Percentiles rank a stretch among this genome's conserved stretches.
Conservation (phyloP, 2,888 invertebrate genomes). For the Chrysopilus asiliformis region DNA sequence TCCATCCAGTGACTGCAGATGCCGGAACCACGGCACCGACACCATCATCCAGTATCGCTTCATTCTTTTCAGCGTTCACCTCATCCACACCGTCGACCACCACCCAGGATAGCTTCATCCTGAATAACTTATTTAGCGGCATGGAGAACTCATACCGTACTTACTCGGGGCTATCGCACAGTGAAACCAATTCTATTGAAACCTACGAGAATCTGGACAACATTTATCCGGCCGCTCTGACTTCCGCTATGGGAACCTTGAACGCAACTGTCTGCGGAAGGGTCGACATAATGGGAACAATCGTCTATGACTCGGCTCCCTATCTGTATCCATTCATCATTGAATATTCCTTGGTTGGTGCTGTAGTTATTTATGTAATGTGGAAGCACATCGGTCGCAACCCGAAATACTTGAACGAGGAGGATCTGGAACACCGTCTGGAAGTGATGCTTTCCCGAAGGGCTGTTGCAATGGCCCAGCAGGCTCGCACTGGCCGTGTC, state of each 20-base stretch:
- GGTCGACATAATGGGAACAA: slow-evolving; percentile 82
- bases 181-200: slow-evolving; percentile 26
- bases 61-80: slow-evolving; percentile 25
- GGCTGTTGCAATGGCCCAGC: slow-evolving; percentile 74
- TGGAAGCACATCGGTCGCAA: slow-evolving; percentile 89
- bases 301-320: slow-evolving; percentile 85
- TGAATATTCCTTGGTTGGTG: slow-evolving; percentile 89
- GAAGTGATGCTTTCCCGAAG: slow-evolving; percentile 79
- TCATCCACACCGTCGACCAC: slow-evolving; percentile 20
- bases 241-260: slow-evolving; percentile 34
- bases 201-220: slow-evolving; percentile 44
- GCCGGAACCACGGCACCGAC: slow-evolving; percentile 16
- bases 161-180: slow-evolving; percentile 30
- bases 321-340: slow-evolving; percentile 93
- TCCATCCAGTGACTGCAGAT: slow-evolving; percentile 13
- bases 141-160: slow-evolving; percentile 35
- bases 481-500: slow-evolving; percentile 69
- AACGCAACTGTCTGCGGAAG: slow-evolving; percentile 59
- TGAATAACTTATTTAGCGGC: slow-evolving; percentile 32
- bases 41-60: slow-evolving; percentile 16
- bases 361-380: slow-evolving; percentile 91
- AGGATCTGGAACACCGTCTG: slow-evolving; percentile 75
- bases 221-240: slow-evolving; percentile 45
- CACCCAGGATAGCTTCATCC: slow-evolving; percentile 26
- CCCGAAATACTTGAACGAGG: slow-evolving; percentile 63